A percentile compares a stretch with the other conserved stretches of the same genome.
Evolutionary conservation across 2,888 invertebrate genomes (phyloP).

Genomic region (Ctenicera cuprea): DNA sequence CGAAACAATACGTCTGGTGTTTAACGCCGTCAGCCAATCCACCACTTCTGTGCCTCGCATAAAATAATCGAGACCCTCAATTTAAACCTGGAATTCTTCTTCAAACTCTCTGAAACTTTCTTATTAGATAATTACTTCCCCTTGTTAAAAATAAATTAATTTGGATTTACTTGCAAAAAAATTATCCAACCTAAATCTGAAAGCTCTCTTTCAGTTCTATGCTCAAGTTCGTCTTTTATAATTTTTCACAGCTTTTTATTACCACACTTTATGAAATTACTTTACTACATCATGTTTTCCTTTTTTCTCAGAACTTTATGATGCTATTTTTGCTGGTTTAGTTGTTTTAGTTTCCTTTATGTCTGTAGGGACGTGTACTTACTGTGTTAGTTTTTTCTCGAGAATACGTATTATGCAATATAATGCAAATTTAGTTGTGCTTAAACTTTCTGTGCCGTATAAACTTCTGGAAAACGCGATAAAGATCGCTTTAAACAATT

Average conservation of each 20-base stretch:
- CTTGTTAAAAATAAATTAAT: no score
- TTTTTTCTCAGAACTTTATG: neutral
- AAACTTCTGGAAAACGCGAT: no score
- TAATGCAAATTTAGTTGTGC: no score
- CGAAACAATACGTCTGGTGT: constrained; percentile 28
- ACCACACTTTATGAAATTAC: constrained; percentile 4
- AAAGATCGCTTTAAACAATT: no score
- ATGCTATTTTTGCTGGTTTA: neutral
- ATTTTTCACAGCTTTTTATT: constrained; percentile 1
- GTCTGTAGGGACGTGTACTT: neutral
- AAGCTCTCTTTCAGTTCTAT: no score
- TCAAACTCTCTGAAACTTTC: no score
- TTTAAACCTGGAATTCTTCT: neutral
- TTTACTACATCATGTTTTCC: neutral
- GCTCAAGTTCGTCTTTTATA: neutral
- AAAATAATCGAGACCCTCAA: constrained; percentile 18
- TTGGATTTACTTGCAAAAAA: no score
- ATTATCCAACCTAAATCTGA: no score
- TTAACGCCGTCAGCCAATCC: constrained; percentile 16
- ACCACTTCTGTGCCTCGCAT: constrained; percentile 7
- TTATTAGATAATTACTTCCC: no score
- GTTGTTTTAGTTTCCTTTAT: neutral
- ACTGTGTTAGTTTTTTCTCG: no score
- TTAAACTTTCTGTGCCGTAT: no score
- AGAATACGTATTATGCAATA: no score